Evolutionary conservation across 2,113 vertebrate species (phyloP).

Genomic region (Glaucomys volans): DNA sequence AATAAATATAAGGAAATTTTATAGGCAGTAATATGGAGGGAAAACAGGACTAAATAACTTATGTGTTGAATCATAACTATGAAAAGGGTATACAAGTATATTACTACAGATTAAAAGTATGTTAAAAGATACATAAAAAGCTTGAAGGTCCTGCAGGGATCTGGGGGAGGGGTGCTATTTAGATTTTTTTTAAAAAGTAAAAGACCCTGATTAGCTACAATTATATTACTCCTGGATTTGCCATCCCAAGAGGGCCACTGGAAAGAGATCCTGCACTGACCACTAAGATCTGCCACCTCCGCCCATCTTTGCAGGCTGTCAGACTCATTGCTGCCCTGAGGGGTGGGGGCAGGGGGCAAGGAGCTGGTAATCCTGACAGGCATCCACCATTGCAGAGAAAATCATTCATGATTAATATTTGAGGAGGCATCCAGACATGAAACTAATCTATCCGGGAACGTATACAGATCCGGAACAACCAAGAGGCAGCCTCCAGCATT

Average conservation of each 20-base stretch:
- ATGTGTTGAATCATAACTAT: background rate
- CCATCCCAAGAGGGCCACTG: background rate
- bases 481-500: background rate
- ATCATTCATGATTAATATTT: background rate
- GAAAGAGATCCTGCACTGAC: background rate
- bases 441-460: no score
- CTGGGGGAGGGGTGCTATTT: background rate
- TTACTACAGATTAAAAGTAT: background rate
- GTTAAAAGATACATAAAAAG: background rate
- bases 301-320: background rate
- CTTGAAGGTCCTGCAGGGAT: background rate
- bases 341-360: accelerated
- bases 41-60: background rate
- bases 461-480: accelerated
- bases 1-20: background rate
- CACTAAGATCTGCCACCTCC: background rate
- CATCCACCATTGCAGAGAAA: background rate
- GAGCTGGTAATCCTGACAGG: background rate
- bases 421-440: background rate
- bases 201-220: background rate
- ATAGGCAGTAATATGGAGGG: background rate
- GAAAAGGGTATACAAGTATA: background rate
- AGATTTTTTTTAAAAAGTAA: background rate
- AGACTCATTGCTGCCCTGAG: background rate
- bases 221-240: background rate